Evolutionary conservation across 1,140 invertebrate genomes (phyloP).

Genomic region (Nephotettix cincticeps): DNA sequence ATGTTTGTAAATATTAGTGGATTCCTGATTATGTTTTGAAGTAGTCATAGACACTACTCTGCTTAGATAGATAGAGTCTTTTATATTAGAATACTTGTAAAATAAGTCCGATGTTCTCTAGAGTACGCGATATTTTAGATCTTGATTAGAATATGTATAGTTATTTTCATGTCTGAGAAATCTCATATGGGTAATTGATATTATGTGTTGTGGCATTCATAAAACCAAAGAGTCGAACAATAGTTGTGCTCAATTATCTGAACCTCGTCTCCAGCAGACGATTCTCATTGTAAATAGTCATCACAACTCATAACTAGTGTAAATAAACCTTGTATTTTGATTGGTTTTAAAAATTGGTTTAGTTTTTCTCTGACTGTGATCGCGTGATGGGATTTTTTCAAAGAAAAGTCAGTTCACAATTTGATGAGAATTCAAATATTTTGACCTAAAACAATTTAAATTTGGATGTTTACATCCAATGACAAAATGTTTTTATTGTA

Average conservation of each 20-base stretch:
- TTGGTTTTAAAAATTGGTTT: too few relatives aligned
- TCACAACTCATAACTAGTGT: too few relatives aligned
- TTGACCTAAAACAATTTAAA: too few relatives aligned
- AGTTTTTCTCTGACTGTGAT: too few relatives aligned
- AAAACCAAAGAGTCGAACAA: constrained; percentile 6
- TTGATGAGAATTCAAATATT: too few relatives aligned
- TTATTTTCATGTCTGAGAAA: constrained; percentile 4
- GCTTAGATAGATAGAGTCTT: constrained; percentile 1
- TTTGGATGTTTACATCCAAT: too few relatives aligned
- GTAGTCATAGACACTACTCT: neutral
- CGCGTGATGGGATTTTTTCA: too few relatives aligned
- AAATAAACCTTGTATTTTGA: too few relatives aligned
- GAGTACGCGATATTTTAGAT: neutral
- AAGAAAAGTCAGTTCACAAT: too few relatives aligned
- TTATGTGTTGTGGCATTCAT: constrained; percentile 10
- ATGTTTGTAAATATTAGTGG: neutral
- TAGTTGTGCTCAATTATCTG: neutral
- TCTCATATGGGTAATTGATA: constrained; percentile 6
- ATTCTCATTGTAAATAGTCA: too few relatives aligned
- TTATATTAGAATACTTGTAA: constrained; percentile 10
- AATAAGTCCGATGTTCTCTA: constrained; percentile 6
- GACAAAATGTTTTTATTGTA: too few relatives aligned
- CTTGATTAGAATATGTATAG: constrained; percentile 2
- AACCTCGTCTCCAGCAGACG: too few relatives aligned
- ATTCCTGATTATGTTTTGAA: neutral